These are phyloP conservation scores for Drosophila hamatofila DNA, from an alignment of 2,888 invertebrate genomes.

Conservation along the genomic window DNA sequence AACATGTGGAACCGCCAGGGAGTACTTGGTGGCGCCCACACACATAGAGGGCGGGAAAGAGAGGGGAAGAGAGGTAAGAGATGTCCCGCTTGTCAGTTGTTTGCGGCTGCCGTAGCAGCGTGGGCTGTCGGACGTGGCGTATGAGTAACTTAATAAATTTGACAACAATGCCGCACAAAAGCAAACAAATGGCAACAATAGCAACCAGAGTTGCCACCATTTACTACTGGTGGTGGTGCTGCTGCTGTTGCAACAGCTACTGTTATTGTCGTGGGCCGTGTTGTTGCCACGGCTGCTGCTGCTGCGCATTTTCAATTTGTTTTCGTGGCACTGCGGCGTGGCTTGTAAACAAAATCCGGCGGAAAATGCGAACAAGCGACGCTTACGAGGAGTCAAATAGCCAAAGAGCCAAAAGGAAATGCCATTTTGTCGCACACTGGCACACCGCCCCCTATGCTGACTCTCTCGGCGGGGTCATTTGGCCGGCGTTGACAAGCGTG, in stretches of 20 bases:
- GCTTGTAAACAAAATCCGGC: conserved; percentile 81
- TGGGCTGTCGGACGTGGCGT: conserved; percentile 55
- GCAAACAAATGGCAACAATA: conserved; percentile 64
- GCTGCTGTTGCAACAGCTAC: conserved; percentile 23
- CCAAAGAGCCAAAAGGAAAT: conserved; percentile 72
- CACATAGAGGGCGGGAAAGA: background rate
- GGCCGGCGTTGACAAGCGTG: conserved; percentile 68
- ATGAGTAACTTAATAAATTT: conserved; percentile 81
- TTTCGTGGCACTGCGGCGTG: conserved; percentile 70
- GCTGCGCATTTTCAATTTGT: conserved; percentile 74
- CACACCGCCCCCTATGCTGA: conserved; percentile 1
- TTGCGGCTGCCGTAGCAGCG: conserved; percentile 41
- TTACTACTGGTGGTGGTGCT: conserved; percentile 25
- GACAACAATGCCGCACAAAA: conserved; percentile 75
- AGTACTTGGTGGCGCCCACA: conserved; percentile 28
- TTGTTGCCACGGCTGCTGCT: conserved; percentile 11
- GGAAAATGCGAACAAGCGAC: conserved; percentile 72
- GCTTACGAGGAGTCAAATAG: conserved; percentile 60
- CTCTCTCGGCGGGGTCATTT: conserved; percentile 51
- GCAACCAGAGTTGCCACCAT: conserved; percentile 60
- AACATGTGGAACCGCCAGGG: conserved; percentile 50
- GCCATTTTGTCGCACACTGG: conserved; percentile 65
- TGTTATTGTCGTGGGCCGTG: conserved; percentile 30
- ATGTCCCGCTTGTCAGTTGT: conserved; percentile 50
- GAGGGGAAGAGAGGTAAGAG: background rate